These are phyloP conservation scores for Eublepharis macularius DNA, from an alignment of 2,113 vertebrate genomes.

Conservation along the genomic window DNA sequence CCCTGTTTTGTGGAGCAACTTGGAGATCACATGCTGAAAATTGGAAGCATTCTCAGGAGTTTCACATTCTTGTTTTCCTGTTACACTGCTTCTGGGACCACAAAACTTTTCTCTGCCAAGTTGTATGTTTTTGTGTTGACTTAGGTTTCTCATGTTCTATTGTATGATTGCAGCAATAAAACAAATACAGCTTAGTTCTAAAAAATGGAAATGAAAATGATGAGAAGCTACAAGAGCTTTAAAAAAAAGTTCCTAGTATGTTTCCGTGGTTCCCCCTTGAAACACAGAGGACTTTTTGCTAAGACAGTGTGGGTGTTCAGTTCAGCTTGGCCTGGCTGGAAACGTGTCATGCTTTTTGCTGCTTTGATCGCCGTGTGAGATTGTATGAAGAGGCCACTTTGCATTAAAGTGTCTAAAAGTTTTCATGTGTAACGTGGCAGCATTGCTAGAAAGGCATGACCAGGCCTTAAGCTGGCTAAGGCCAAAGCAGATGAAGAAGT, in stretches of 20 bases:
- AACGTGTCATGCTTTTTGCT: too few relatives aligned
- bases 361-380: too few relatives aligned
- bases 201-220: neutral
- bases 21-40: neutral
- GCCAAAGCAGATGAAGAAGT: too few relatives aligned
- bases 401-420: too few relatives aligned
- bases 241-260: neutral
- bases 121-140: neutral
- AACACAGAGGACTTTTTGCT: neutral
- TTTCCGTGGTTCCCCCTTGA: neutral
- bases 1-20: neutral
- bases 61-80: neutral
- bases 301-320: neutral
- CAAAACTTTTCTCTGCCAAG: neutral
- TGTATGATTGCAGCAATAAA: neutral
- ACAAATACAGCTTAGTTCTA: neutral
- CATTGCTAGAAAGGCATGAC: too few relatives aligned
- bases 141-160: neutral
- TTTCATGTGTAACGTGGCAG: too few relatives aligned
- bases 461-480: too few relatives aligned
- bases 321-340: too few relatives aligned
- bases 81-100: neutral
- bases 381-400: too few relatives aligned
- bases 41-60: neutral
- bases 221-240: neutral